Evolutionary conservation across 2,888 invertebrate species (phyloP).

Genomic region (Drosophila macrospina): DNA sequence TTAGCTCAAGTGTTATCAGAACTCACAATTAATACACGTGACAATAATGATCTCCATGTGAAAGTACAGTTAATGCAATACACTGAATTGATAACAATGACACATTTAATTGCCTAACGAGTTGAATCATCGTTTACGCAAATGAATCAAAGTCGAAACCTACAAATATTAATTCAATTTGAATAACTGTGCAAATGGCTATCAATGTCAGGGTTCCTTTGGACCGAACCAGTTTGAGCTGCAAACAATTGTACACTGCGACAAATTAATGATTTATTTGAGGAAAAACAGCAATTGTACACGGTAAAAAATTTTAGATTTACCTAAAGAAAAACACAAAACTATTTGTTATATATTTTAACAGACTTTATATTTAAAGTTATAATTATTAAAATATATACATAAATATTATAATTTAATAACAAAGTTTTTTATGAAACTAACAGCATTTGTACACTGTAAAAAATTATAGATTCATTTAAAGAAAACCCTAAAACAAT

Average conservation of each 20-base stretch:
- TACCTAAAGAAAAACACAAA: too few relatives aligned
- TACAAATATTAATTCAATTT: conserved; percentile 71
- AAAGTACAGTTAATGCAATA: background rate
- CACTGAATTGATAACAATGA: conserved; percentile 19
- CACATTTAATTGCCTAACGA: conserved; percentile 46
- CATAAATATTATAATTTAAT: too few relatives aligned
- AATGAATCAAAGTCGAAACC: conserved; percentile 49
- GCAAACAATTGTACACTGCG: background rate
- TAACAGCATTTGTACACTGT: too few relatives aligned
- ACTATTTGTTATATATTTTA: too few relatives aligned
- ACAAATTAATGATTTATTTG: background rate
- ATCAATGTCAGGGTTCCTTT: conserved; percentile 44
- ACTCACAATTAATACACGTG: background rate
- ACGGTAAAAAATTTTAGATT: too few relatives aligned
- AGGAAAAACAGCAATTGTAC: too few relatives aligned
- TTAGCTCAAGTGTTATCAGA: background rate
- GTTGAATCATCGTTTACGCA: conserved; percentile 50
- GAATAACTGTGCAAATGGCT: conserved; percentile 54
- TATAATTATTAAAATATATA: too few relatives aligned
- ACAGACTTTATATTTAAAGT: too few relatives aligned
- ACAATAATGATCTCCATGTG: background rate
- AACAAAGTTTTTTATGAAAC: too few relatives aligned
- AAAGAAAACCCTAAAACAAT: too few relatives aligned
- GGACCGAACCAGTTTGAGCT: conserved; percentile 43
- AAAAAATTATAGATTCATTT: too few relatives aligned